Base-by-base conservation (phyloP, 2,888 invertebrate genomes). In the Tyria jacobaeae region DNA sequence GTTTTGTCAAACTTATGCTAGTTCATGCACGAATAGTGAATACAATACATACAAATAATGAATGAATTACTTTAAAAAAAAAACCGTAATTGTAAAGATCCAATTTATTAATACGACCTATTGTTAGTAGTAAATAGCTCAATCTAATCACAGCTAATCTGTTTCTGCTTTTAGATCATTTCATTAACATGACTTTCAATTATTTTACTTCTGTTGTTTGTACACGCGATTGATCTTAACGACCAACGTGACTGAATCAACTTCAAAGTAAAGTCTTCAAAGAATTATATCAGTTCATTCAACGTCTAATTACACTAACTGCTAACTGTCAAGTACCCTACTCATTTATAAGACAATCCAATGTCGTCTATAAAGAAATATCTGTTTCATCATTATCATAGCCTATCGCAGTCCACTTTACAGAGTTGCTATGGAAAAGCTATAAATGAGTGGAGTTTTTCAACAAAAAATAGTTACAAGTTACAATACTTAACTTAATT, bases 81-180 rank as follows among this genome's bases (percentile, higher is more conserved):
- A 24, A 37, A 21, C 21, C 15, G 12, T 21, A 0, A 35, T 35
- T 52, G 12, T 1, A 37, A 3, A 10, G 12, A 17, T 3, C 2
- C 25, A 25, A 34, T 14, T 44, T 34, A 44, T 17, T 9, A 55
- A 44, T 12, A 47, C 27, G 6, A 55, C 44, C 55, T 3, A 55
- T 55, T 55, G 44, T 55, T 39, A 34, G 2, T 14, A 10, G 31
- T 24, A 21, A 44, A 47, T 34, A 47, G 12, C 44, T 47, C 0
- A 21, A 25, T 7, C 21, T 55, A 44, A 44, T 55, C 34, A 31
- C 7, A 56, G 24, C n/a, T 25, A 56, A 56, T 21, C 25, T 25
- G 24, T 56, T 48, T 35, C 35, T 35, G 25, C 44, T 56, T 25
- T 25, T 10, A 56, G 34, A 48, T 48, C 47, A 48, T 56, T 56